These are phyloP conservation scores for Hydrozoanthus tunicans DNA, from an alignment of 64 coral and sea anemone genomes.

Conservation along the genomic window DNA sequence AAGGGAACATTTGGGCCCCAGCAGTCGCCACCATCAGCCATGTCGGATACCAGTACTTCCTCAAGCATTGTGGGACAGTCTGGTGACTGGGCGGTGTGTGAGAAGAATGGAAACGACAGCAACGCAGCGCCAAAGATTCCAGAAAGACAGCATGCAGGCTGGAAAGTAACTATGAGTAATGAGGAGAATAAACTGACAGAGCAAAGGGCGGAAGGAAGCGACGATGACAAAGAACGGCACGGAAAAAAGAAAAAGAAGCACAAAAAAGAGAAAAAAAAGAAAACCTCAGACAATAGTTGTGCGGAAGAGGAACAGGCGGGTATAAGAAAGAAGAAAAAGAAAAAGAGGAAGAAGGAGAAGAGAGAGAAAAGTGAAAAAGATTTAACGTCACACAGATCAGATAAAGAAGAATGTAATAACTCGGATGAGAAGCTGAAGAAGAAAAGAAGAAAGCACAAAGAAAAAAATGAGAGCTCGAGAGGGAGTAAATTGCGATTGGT, in stretches of 20 bases:
- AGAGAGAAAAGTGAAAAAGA: constrained; percentile 34
- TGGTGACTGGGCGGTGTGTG: constrained; percentile 84
- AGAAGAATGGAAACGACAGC: constrained; percentile 42
- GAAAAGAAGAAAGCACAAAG: constrained; percentile 9
- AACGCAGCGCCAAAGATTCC: constrained; percentile 68
- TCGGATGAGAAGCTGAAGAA: constrained; percentile 7
- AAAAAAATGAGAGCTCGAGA: not conserved
- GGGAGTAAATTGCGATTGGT: constrained; percentile 19
- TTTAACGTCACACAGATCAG: not conserved
- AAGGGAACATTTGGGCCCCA: constrained; percentile 51
- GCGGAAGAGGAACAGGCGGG: constrained; percentile 32
- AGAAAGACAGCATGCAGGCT: constrained; percentile 87
- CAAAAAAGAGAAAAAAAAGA: constrained; percentile 69
- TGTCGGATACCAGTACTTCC: constrained; percentile 71
- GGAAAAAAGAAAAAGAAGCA: constrained; percentile 64
- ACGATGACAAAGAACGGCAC: not conserved
- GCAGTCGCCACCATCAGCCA: constrained; percentile 64
- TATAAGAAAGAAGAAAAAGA: constrained; percentile 37
- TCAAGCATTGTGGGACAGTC: constrained; percentile 85
- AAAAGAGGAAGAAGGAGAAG: constrained; percentile 73
- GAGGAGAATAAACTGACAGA: not conserved
- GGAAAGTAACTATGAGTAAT: constrained; percentile 66
- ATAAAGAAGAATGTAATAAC: constrained; percentile 53
- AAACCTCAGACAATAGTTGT: constrained; percentile 10
- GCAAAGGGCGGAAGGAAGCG: constrained; percentile 18